Conservation (phyloP, 2,113 vertebrate genomes). For the Toxotes jaculatrix region DNA sequence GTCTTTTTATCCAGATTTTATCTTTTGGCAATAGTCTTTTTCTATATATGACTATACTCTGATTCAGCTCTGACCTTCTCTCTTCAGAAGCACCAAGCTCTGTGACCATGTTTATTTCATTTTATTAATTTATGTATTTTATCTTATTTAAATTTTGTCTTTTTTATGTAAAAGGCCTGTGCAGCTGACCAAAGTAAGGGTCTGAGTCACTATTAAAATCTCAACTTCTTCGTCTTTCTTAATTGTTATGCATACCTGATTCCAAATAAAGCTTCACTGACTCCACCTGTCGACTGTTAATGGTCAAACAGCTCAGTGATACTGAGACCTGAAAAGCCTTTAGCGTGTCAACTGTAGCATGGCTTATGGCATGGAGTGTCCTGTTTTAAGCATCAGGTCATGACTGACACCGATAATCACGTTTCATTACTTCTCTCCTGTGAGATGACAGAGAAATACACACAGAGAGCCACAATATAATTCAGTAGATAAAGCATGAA, state of each 20-base stretch:
- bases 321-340: neutral
- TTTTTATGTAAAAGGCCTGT: constrained; percentile 27
- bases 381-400: neutral
- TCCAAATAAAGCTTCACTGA: constrained; percentile 66
- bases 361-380: neutral
- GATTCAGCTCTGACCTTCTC: neutral
- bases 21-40: constrained; percentile 40
- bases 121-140: neutral
- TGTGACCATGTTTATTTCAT: constrained; percentile 20
- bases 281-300: constrained; percentile 17
- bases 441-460: neutral
- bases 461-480: neutral
- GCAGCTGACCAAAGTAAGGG: neutral
- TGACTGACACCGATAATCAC: neutral
- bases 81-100: constrained; percentile 44
- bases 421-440: neutral
- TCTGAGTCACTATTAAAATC: constrained; percentile 26
- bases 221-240: neutral
- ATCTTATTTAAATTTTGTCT: neutral
- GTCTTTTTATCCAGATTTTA: constrained; percentile 40
- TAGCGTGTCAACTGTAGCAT: neutral
- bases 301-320: neutral
- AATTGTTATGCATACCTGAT: constrained; percentile 42
- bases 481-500: neutral
- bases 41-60: constrained; percentile 20